These are phyloP conservation scores for Dasypogon diadema DNA, from an alignment of 2,888 invertebrate species.

Conservation along the genomic window DNA sequence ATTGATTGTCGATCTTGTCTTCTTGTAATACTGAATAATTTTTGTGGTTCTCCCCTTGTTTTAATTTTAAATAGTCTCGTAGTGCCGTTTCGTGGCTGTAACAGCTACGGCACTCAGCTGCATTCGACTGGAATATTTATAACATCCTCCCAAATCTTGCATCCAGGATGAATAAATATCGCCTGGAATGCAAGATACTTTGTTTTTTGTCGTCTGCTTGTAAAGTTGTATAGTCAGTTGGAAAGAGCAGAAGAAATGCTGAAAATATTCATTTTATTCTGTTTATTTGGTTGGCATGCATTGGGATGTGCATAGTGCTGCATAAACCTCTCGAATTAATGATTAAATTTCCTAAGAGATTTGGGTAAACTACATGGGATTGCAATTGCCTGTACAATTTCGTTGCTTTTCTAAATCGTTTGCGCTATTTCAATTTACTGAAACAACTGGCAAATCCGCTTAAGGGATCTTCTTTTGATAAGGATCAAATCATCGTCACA, in stretches of 20 bases:
- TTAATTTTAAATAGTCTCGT: background rate
- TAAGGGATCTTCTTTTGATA: too few species aligned
- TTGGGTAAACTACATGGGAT: background rate
- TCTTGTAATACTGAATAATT: conserved; percentile 9
- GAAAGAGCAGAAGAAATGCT: background rate
- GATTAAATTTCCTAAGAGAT: background rate
- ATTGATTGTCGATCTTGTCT: conserved; percentile 13
- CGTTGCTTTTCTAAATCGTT: background rate
- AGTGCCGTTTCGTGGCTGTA: too few species aligned
- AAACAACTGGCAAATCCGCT: too few species aligned
- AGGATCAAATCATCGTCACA: too few species aligned
- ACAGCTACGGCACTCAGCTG: background rate
- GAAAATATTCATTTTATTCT: conserved; percentile 4
- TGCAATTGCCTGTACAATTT: background rate
- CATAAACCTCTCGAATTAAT: conserved; percentile 5
- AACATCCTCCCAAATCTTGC: conserved; percentile 18
- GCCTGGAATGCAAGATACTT: background rate
- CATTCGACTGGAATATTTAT: conserved; percentile 11
- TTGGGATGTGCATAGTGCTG: background rate
- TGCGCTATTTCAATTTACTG: background rate
- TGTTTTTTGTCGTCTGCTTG: background rate
- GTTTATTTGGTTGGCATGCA: background rate
- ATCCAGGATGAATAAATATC: conserved; percentile 9
- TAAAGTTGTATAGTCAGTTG: background rate
- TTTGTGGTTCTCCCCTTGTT: background rate